These are phyloP conservation scores for Tor tambroides DNA, from an alignment of 2,113 vertebrate genomes.

Conservation along the genomic window DNA sequence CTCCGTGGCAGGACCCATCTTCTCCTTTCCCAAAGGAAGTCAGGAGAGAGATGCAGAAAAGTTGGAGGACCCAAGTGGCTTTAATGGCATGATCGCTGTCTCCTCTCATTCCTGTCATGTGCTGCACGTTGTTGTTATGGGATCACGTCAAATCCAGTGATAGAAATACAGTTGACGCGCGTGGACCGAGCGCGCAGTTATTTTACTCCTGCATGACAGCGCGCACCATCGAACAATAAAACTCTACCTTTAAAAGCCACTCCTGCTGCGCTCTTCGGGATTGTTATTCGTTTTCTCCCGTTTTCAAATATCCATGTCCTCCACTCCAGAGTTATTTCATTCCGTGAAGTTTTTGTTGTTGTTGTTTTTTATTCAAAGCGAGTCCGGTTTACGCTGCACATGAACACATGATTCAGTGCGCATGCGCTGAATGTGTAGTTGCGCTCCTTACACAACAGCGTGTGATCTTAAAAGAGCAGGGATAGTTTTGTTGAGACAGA, in stretches of 20 bases:
- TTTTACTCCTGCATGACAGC: conserved; percentile 13
- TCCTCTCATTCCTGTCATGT: conserved; percentile 25
- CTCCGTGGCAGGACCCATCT: conserved; percentile 83
- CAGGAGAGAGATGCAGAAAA: conserved; percentile 42
- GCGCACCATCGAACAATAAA: neutral
- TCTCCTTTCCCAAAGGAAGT: conserved; percentile 64
- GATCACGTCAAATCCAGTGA: neutral
- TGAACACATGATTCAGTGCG: neutral
- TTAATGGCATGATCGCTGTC: conserved; percentile 27
- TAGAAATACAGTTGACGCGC: conserved; percentile 10
- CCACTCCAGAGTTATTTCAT: neutral
- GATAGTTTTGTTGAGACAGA: too few relatives aligned
- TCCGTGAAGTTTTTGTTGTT: neutral
- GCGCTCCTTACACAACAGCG: neutral
- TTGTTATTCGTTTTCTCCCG: neutral
- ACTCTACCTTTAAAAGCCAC: neutral
- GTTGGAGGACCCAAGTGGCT: conserved; percentile 14
- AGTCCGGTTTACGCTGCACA: neutral
- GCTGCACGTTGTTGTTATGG: neutral
- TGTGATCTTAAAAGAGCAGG: neutral
- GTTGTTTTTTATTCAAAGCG: neutral
- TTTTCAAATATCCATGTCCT: neutral
- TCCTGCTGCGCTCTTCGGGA: neutral
- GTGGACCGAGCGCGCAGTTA: neutral
- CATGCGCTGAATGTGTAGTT: conserved; percentile 22